Percentiles rank a stretch among this genome's conserved stretches.
phyloP scores from a whole-genome alignment of 2,888 invertebrate species.

The Clepsis dumicolana region DNA sequence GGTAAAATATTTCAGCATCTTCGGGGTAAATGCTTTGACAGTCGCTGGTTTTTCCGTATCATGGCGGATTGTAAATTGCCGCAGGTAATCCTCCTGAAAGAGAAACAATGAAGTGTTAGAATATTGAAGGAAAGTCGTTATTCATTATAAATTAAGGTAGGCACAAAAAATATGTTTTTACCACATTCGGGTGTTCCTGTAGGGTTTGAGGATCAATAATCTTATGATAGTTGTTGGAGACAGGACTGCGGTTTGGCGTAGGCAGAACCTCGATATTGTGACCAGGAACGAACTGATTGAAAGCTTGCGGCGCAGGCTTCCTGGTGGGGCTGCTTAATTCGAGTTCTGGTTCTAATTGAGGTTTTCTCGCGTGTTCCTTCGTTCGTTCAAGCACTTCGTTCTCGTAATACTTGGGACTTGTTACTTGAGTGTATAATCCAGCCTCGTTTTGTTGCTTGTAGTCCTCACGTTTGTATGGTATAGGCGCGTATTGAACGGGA shows the following conservation, averaged over 20 bases:
- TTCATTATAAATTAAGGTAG: neutral
- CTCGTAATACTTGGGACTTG: conserved; percentile 4
- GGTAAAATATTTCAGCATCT: neutral
- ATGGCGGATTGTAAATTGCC: neutral
- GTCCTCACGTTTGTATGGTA: conserved; percentile 5
- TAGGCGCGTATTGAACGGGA: conserved; percentile 57
- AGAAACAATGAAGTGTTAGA: neutral
- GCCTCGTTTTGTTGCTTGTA: neutral
- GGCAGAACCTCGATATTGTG: conserved; percentile 52
- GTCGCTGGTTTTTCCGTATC: neutral
- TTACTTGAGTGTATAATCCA: conserved; percentile 4
- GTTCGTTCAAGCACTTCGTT: neutral
- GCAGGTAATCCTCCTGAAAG: neutral
- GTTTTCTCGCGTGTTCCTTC: conserved; percentile 30
- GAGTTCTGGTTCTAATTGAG: conserved; percentile 55
- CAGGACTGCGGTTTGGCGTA: conserved; percentile 50
- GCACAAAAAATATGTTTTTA: conserved; percentile 4
- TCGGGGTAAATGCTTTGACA: neutral
- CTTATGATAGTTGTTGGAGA: conserved; percentile 12
- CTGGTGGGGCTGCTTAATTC: neutral
- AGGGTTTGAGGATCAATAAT: conserved; percentile 4
- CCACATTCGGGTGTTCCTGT: conserved; percentile 13
- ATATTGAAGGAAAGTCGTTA: neutral
- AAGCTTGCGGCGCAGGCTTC: conserved; percentile 6
- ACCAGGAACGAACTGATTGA: conserved; percentile 47